Evolutionary conservation across 2,888 invertebrate genomes (phyloP).

Genomic region (Chironomus tentans): DNA sequence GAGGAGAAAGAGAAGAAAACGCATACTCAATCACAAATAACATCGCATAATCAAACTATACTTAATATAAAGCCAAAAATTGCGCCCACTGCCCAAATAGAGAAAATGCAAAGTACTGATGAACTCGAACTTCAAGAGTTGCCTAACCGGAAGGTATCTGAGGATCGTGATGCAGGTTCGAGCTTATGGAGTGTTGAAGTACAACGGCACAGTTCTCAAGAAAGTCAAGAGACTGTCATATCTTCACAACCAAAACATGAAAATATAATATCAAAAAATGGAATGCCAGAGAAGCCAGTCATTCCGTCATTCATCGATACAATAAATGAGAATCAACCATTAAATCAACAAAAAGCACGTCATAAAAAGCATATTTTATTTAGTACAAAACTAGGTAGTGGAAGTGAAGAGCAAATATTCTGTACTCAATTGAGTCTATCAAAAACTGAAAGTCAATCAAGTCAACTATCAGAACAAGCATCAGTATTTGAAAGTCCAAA

Average conservation of each 20-base stretch:
- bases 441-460: slow-evolving; percentile 54
- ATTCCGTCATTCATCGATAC: slow-evolving; percentile 30
- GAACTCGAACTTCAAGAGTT: slow-evolving; percentile 34
- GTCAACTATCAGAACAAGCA: slow-evolving; percentile 48
- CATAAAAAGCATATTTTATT: slow-evolving; percentile 50
- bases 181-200: slow-evolving; percentile 39
- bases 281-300: slow-evolving; percentile 29
- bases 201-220: slow-evolving; percentile 41
- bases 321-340: slow-evolving; percentile 31
- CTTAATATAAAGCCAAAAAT: slow-evolving; percentile 27
- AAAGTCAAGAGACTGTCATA: slow-evolving; percentile 46
- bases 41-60: slow-evolving; percentile 20
- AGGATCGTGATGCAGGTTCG: slow-evolving; percentile 1
- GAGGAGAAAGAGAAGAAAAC: slow-evolving; percentile 26
- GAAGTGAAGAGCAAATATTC: slow-evolving; percentile 59
- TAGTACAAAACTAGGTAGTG: slow-evolving; percentile 54
- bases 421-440: slow-evolving; percentile 56
- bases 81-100: slow-evolving; percentile 22
- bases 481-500: slow-evolving; percentile 32
- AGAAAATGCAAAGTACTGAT: slow-evolving; percentile 42
- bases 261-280: slow-evolving; percentile 29
- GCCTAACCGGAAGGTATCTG: not conserved
- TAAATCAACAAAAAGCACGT: slow-evolving; percentile 28
- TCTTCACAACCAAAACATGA: slow-evolving; percentile 32
- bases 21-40: slow-evolving; percentile 17